A percentile compares a stretch with the other conserved stretches of the same genome.
Evolutionary conservation across 2,888 invertebrate genomes (phyloP).

Genomic region (Drosophila rellima): DNA sequence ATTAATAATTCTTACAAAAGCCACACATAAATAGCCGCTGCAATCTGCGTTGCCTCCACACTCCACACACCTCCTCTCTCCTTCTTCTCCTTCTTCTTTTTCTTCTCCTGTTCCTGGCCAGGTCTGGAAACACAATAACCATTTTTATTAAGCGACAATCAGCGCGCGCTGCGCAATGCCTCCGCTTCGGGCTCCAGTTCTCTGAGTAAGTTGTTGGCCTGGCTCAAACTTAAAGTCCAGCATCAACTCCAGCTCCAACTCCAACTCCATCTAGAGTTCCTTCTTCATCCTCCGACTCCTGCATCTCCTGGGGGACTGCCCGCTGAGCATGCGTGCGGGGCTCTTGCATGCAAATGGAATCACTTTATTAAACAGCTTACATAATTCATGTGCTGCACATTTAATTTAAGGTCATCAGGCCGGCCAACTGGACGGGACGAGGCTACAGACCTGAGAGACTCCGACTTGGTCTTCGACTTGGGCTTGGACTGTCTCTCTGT

Average conservation of each 20-base stretch:
- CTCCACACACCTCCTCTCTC: background rate
- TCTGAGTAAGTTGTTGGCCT: constrained; percentile 50
- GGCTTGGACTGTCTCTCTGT: constrained; percentile 8
- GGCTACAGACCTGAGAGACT: constrained; percentile 4
- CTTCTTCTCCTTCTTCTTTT: constrained; percentile 4
- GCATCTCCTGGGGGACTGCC: constrained; percentile 50
- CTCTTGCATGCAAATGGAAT: constrained; percentile 83
- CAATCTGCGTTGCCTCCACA: constrained; percentile 45
- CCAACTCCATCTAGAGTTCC: constrained; percentile 27
- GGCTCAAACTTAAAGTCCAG: constrained; percentile 31
- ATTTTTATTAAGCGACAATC: constrained; percentile 82
- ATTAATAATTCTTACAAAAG: constrained; percentile 83
- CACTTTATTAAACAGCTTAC: constrained; percentile 85
- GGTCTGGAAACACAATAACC: constrained; percentile 75
- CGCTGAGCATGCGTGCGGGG: constrained; percentile 81
- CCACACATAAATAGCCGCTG: constrained; percentile 79
- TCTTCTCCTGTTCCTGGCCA: constrained; percentile 12
- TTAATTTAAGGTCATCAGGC: constrained; percentile 83
- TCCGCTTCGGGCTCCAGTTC: constrained; percentile 44
- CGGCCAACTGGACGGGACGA: constrained; percentile 23
- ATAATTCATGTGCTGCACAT: constrained; percentile 84
- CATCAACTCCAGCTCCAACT: constrained; percentile 27
- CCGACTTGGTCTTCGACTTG: constrained; percentile 12
- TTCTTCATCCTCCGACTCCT: constrained; percentile 17
- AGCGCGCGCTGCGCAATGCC: constrained; percentile 71